phyloP scores from a whole-genome alignment of 1,140 invertebrate species.

The Melanaphis sacchari region DNA sequence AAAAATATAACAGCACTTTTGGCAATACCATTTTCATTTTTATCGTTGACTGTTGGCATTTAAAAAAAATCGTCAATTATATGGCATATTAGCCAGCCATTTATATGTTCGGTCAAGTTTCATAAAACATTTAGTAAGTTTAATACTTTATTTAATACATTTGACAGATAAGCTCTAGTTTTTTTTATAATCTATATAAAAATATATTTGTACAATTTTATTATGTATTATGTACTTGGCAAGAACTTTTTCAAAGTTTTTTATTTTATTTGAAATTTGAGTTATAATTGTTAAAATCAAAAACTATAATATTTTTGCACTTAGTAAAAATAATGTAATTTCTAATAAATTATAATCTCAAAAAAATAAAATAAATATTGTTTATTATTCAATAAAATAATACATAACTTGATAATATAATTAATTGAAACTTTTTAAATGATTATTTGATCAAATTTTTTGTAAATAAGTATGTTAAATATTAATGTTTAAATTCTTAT shows the following conservation, averaged over 20 bases:
- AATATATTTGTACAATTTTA: too few species aligned
- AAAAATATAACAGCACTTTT: background rate
- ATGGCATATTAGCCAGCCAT: background rate
- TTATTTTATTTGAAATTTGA: background rate
- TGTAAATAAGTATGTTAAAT: background rate
- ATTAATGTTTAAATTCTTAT: background rate
- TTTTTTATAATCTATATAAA: background rate
- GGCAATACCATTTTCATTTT: background rate
- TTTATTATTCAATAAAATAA: background rate
- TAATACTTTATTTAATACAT: background rate
- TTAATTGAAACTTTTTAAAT: background rate
- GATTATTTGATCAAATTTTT: background rate
- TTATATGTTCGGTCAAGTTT: background rate
- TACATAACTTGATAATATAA: background rate
- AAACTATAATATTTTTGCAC: background rate
- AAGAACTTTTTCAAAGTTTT: too few species aligned
- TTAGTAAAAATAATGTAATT: background rate
- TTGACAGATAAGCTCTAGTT: background rate
- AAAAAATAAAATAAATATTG: background rate
- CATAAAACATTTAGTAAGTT: background rate
- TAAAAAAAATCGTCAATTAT: background rate
- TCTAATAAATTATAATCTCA: background rate
- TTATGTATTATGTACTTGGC: background rate
- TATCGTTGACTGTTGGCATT: background rate
- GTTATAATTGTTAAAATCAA: background rate